These are phyloP conservation scores for Erebia aethiops DNA, from an alignment of 2,888 invertebrate genomes.

Conservation along the genomic window DNA sequence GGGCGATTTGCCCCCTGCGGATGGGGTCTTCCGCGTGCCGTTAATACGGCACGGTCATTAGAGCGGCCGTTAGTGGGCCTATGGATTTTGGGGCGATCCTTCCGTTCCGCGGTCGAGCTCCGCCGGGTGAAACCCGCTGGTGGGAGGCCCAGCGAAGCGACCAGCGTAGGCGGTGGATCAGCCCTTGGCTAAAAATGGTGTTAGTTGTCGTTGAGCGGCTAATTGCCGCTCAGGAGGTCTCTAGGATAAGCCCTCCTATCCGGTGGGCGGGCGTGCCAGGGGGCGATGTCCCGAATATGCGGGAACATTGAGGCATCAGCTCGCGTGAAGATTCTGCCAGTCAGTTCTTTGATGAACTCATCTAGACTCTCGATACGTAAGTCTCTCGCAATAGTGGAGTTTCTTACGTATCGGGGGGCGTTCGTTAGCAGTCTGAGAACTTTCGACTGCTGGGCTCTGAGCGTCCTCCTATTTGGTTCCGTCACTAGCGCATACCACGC, in stretches of 20 bases:
- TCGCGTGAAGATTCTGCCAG: neutral
- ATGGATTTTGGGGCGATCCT: neutral
- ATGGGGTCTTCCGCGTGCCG: too few relatives aligned
- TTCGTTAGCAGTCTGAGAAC: neutral
- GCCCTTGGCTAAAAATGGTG: too few relatives aligned
- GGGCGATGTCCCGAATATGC: neutral
- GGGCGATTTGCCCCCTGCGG: too few relatives aligned
- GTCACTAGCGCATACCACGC: neutral
- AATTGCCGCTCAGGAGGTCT: too few relatives aligned
- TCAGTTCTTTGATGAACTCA: neutral
- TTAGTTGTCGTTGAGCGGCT: too few relatives aligned
- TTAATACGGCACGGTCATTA: neutral
- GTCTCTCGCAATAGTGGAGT: neutral
- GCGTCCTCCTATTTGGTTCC: neutral
- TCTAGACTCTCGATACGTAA: neutral
- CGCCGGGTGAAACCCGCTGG: too few relatives aligned
- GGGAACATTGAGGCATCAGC: neutral
- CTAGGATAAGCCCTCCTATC: neutral
- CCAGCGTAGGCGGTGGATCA: too few relatives aligned
- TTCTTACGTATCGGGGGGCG: neutral
- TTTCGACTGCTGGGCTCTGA: neutral
- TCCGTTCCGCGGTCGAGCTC: neutral
- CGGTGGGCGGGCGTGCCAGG: neutral
- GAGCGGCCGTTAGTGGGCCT: too few relatives aligned
- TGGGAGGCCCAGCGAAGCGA: too few relatives aligned